Conservation (phyloP, 2,888 invertebrate species). For the Microdon myrmicae region DNA sequence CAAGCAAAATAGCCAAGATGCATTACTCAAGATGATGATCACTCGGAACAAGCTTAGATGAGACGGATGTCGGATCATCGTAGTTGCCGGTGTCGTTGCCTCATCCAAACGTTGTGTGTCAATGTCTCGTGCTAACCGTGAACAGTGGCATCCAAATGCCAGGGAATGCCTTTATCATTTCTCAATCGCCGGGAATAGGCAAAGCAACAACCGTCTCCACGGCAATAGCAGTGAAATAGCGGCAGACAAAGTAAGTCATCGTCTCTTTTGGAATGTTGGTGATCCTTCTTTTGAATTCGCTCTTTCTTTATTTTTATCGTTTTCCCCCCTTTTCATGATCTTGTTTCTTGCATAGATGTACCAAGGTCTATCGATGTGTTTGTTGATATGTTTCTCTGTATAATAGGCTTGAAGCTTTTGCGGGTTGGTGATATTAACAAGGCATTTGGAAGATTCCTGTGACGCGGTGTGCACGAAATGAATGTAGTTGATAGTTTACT, state of each 20-base stretch:
- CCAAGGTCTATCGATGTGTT: slow-evolving; percentile 12
- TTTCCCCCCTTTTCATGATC: slow-evolving; percentile 14
- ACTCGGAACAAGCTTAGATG: too few relatives aligned
- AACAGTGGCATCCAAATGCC: slow-evolving; percentile 41
- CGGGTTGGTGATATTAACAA: slow-evolving; percentile 37
- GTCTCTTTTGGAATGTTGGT: slow-evolving; percentile 51
- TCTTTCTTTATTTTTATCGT: slow-evolving; percentile 18
- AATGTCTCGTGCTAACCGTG: slow-evolving; percentile 45
- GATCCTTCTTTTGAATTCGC: slow-evolving; percentile 42
- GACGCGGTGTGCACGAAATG: slow-evolving; percentile 27
- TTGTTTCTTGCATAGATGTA: slow-evolving; percentile 3
- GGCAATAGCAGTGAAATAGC: slow-evolving; percentile 8
- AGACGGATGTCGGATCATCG: too few relatives aligned
- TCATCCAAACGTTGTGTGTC: slow-evolving; percentile 44
- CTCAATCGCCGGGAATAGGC: too few relatives aligned
- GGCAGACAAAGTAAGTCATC: slow-evolving; percentile 50
- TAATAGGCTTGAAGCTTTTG: slow-evolving; percentile 48
- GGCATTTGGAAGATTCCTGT: slow-evolving; percentile 45
- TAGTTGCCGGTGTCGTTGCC: too few relatives aligned
- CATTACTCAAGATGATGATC: too few relatives aligned
- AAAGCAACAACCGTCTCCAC: too few relatives aligned
- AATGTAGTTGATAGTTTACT: too few relatives aligned
- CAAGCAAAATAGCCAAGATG: too few relatives aligned
- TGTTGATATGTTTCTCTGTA: slow-evolving; percentile 43
- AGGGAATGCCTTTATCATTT: slow-evolving; percentile 42